phyloP scores from a whole-genome alignment of 2,888 invertebrate genomes.

The Aricia artaxerxes region DNA sequence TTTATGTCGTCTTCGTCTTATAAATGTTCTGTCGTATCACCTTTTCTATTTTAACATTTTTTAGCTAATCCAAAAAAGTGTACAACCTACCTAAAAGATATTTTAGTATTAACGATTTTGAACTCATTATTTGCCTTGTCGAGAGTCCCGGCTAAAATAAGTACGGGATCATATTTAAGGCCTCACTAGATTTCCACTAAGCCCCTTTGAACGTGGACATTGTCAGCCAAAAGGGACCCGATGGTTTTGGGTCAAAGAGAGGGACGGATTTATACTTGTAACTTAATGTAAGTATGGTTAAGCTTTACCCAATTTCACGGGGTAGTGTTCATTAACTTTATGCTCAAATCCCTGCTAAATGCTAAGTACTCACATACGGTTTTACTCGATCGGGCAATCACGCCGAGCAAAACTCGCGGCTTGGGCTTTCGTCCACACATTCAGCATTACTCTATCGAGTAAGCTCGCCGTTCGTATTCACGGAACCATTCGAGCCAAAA shows the following conservation, averaged over 20 bases:
- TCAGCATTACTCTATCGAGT: no score
- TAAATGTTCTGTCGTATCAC: no score
- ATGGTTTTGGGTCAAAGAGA: conserved; percentile 48
- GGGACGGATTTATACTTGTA: conserved; percentile 47
- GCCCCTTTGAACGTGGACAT: conserved; percentile 53
- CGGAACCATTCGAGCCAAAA: no score
- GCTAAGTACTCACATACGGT: no score
- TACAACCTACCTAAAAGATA: background rate
- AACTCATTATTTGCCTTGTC: conserved; percentile 50
- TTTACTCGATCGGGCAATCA: no score
- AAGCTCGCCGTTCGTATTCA: no score
- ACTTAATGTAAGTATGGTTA: conserved; percentile 33
- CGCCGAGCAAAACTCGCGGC: no score
- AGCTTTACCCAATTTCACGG: conserved; percentile 24
- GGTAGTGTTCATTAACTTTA: conserved; percentile 10
- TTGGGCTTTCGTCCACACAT: no score
- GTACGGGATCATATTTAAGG: conserved; percentile 57
- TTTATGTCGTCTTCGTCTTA: no score
- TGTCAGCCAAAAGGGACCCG: conserved; percentile 51
- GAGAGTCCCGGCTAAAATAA: conserved; percentile 40
- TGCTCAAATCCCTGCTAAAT: background rate
- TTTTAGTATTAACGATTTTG: conserved; percentile 37
- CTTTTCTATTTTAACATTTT: background rate
- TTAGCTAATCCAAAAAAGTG: background rate
- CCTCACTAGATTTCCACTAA: conserved; percentile 57